Evolutionary conservation across 1,140 invertebrate genomes (phyloP).

Genomic region (Lysiphlebus fabarum): DNA sequence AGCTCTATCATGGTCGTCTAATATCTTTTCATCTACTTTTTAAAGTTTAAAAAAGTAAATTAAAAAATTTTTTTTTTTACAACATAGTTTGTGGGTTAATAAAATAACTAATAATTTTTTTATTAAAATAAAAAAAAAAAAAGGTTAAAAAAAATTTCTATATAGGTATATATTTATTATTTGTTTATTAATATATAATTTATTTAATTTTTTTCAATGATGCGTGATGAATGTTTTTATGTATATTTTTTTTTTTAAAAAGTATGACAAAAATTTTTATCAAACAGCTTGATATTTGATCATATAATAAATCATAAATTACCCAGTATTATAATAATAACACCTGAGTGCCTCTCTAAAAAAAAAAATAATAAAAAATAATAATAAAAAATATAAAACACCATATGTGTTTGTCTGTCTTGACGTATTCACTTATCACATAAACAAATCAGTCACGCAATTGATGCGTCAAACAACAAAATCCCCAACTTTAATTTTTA

Average conservation of each 20-base stretch:
- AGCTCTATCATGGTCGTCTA: neutral
- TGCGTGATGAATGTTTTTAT: no score
- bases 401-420: constrained; percentile 16
- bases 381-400: constrained; percentile 12
- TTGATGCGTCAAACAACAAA: neutral
- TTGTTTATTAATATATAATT: no score
- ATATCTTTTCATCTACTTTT: no score
- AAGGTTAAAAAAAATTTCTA: no score
- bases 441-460: constrained; percentile 29
- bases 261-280: neutral
- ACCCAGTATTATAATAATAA: constrained; percentile 42
- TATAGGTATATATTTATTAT: no score
- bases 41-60: no score
- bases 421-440: constrained; percentile 19
- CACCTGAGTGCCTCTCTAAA: constrained; percentile 29
- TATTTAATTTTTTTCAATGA: no score
- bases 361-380: neutral
- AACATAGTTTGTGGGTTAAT: no score
- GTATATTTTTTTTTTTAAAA: neutral
- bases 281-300: constrained; percentile 13
- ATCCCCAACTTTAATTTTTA: no score
- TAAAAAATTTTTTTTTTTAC: no score
- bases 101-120: no score
- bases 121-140: no score
- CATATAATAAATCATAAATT: constrained; percentile 39